These are phyloP conservation scores for Phrynocephalus guinanensis DNA, from an alignment of 2,797 vertebrate species.

Conservation along the genomic window DNA sequence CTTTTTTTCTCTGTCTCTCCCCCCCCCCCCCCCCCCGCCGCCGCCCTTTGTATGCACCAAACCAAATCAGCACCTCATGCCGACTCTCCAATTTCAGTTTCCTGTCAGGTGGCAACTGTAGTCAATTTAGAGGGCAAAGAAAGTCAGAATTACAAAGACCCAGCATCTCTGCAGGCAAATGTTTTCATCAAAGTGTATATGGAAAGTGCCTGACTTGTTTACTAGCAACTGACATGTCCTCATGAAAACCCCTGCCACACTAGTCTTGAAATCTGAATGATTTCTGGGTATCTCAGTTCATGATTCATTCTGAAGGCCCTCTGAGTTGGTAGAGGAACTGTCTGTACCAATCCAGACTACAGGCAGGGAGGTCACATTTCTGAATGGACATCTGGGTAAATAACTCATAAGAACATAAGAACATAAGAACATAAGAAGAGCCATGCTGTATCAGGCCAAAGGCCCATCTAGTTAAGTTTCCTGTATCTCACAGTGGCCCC, in stretches of 20 bases:
- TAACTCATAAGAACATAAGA: no score
- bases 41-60: not conserved
- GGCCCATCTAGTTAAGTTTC: no score
- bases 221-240: not conserved
- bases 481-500: no score
- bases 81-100: conserved; percentile 4
- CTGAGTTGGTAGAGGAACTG: not conserved
- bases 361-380: not conserved
- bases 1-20: not conserved
- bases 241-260: not conserved
- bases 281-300: not conserved
- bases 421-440: no score
- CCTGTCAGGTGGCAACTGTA: not conserved
- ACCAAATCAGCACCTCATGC: conserved; percentile 18
- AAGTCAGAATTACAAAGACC: not conserved
- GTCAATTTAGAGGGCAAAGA: conserved; percentile 1
- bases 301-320: not conserved
- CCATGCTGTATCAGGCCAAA: no score
- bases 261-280: not conserved
- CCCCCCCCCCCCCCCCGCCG: no score
- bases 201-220: not conserved
- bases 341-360: not conserved
- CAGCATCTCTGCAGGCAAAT: not conserved
- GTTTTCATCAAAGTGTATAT: not conserved
- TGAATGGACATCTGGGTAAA: not conserved